Evolutionary conservation across 2,797 vertebrate species (phyloP), one percentile per base, ranked within the genome.

Genomic region (Alectoris magna): DNA sequence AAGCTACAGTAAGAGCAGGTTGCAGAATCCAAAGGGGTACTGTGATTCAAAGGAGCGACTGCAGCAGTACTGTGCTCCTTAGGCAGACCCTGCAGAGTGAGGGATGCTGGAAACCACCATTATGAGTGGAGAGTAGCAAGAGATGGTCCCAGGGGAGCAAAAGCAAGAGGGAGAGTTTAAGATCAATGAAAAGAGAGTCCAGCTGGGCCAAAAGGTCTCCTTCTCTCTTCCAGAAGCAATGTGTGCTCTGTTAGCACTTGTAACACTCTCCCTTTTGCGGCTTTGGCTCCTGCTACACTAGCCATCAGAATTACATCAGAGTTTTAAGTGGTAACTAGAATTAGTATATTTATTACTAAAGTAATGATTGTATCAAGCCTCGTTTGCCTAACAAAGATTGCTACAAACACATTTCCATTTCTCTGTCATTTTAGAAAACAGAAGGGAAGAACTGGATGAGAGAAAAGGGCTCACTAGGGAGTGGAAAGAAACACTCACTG

Each of bases 321-420:
- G 44, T 6, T 75, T 56, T 59, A 84, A 74, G 63, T 21, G 56
- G 91, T 10, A 89, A 75, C 24, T 58, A 88, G 46, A 34, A 76
- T 60, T 11, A 79, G 15, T 5, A 21, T 48, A 69, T 69, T 80
- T 59, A 84, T 48, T 71, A 80, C 71, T 62, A 48, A 63, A 66
- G 56, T 24, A 70, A 41, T 31, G 48, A 80, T 14, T 60, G 55
- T 4, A 85, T 58, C 60, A 58, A 89, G 75, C 38, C 80, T 67
- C 19, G 16, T n/a, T 36, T 27, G 36, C 84, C 46, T 64, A 58
- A 79, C 36, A 77, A 48, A 63, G 71, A 43, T 59, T 73, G 70
- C n/a, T 49, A 59, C 64, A 66, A 91, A 59, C 44, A 90, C 84
- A 81, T 96, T 96, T 94, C 96, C 95, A 96, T 97, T 98, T 96